Evolutionary conservation across 2,113 vertebrate genomes (phyloP).

Genomic region (Coptodon bakossiorum): DNA sequence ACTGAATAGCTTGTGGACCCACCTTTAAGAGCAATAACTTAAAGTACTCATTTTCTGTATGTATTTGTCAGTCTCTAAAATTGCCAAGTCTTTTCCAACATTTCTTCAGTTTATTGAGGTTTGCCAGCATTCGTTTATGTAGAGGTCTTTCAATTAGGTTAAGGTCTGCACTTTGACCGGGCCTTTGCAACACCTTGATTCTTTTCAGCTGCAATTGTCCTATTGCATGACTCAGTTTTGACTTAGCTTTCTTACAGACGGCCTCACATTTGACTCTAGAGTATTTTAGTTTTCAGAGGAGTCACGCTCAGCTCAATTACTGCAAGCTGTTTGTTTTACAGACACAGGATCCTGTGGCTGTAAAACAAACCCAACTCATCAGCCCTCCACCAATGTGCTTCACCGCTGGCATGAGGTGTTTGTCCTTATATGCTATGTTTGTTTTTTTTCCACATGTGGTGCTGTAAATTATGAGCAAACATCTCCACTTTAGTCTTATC

Average conservation of each 20-base stretch:
- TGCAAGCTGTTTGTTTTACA: neutral
- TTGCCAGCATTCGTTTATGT: neutral
- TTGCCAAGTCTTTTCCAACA: neutral
- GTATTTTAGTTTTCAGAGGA: neutral
- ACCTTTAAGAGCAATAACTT: neutral
- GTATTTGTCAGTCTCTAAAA: neutral
- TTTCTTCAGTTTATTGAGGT: neutral
- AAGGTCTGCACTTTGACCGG: neutral
- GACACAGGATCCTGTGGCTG: neutral
- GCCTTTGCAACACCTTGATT: neutral
- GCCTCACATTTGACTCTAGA: neutral
- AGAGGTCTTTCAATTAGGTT: neutral
- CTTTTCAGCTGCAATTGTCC: neutral
- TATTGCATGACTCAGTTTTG: neutral
- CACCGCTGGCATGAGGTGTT: neutral
- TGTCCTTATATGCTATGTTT: neutral
- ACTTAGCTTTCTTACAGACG: neutral
- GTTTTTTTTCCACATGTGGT: neutral
- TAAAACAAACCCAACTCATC: neutral
- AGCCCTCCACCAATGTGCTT: neutral
- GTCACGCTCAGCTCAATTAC: neutral
- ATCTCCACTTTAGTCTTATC: neutral
- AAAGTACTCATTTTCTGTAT: neutral
- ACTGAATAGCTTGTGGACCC: neutral
- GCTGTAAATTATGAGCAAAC: neutral